Base-by-base conservation (phyloP, 1,140 invertebrate species). In the Dicyema japonicum region DNA sequence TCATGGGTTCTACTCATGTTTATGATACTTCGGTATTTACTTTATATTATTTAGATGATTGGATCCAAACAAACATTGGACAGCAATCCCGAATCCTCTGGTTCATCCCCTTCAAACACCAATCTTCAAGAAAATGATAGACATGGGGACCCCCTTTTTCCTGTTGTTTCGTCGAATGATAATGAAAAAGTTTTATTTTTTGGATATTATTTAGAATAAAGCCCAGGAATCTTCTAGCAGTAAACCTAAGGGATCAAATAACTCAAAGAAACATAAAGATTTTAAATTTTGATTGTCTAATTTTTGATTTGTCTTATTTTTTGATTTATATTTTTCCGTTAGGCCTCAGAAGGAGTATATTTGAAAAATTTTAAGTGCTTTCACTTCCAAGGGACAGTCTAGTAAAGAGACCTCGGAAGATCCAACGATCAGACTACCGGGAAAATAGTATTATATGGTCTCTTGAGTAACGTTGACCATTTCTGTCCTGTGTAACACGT, bases 1-100 rank as follows among this genome's bases (percentile, higher is more conserved):
- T 94, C 82, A 51, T 53, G 48, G 82, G 67, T 4, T 92, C 80
- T 9, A 80, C 74, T 1, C 82, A 94, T 50, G 70, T 82, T 0
- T 90, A 92, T 47, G 80, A 92, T 42, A 63, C 90, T 47, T 56
- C 58, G 16, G 59, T 58, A 8, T 62, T 62, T 35, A 38, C 38
- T 42, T 14, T 14, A 22, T 11, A 22, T 15, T 29, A 11, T 16
- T 11, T 19, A 19, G 18, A 9, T n/a, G 12, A 12, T 8, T 25
- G 9, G 19, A 15, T 4, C 14, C 29, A 11, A 28, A 17, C 11
- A 14, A 19, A 4, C 11, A 19, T 16, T 13, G 19, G 12, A 15
- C 23, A 5, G 17, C 13, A 18, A 15, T 14, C 11, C n/a, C 15
- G 9, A 11, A 31, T 5, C 22, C 15, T 6, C 9, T 3, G 15